Conservation (phyloP, 2,797 vertebrate species). For the Falco berigora region DNA sequence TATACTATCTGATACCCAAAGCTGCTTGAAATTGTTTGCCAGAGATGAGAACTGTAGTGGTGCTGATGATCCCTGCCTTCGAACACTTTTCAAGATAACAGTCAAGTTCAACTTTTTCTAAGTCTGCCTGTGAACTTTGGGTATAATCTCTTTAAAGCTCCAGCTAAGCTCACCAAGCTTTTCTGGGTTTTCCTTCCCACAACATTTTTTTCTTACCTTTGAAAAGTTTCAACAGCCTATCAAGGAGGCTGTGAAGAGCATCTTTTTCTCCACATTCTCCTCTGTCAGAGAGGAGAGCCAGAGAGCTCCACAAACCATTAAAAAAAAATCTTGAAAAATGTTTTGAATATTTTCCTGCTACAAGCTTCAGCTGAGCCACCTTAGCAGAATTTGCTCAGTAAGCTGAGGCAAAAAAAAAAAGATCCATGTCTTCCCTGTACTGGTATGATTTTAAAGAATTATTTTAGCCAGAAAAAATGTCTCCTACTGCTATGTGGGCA, state of each 20-base stretch:
- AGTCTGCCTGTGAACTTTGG: constrained; percentile 53
- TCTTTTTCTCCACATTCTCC: constrained; percentile 17
- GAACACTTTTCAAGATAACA: constrained; percentile 64
- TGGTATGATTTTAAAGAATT: neutral
- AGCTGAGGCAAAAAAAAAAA: neutral
- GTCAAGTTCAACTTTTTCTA: constrained; percentile 66
- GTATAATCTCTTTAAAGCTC: constrained; percentile 71
- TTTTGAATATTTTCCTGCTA: neutral
- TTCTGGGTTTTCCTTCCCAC: constrained; percentile 44
- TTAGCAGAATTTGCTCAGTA: neutral
- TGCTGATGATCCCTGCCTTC: constrained; percentile 56
- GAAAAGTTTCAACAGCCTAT: constrained; percentile 44
- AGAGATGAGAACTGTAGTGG: constrained; percentile 33
- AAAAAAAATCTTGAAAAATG: neutral
- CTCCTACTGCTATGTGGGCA: neutral
- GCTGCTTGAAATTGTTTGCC: constrained; percentile 69
- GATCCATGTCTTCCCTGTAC: neutral
- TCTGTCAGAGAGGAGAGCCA: neutral
- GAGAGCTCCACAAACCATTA: neutral
- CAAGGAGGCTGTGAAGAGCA: constrained; percentile 35
- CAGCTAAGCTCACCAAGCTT: constrained; percentile 56
- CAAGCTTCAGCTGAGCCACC: neutral
- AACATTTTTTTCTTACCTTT: constrained; percentile 27
- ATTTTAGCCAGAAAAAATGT: neutral
- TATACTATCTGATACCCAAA: constrained; percentile 64